phyloP scores from a whole-genome alignment of 2,113 vertebrate genomes.

The Tychaedon coryphoeus region DNA sequence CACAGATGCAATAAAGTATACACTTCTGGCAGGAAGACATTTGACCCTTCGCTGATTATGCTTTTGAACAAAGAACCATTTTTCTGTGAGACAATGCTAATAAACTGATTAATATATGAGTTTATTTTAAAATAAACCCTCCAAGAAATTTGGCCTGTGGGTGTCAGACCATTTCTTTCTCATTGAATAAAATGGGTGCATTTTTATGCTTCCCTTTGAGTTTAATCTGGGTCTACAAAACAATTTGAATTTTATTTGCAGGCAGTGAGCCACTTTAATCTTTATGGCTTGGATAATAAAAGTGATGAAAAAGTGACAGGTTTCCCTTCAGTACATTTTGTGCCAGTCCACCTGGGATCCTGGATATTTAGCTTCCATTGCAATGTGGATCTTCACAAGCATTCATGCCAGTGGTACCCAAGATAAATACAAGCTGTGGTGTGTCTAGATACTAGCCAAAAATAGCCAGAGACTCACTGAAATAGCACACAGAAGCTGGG shows the following conservation, averaged over 20 bases:
- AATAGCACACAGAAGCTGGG: background rate
- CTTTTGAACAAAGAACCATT: background rate
- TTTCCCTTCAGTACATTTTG: background rate
- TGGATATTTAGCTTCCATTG: background rate
- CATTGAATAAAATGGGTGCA: background rate
- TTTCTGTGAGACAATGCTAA: background rate
- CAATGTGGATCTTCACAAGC: background rate
- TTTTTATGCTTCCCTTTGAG: background rate
- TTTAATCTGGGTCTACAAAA: background rate
- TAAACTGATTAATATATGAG: background rate
- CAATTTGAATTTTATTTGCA: constrained; percentile 3
- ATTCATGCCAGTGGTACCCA: background rate
- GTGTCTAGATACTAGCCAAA: background rate
- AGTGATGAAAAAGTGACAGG: background rate
- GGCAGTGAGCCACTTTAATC: background rate
- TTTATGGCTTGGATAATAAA: background rate
- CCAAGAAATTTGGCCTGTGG: background rate
- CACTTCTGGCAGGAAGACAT: background rate
- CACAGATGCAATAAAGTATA: background rate
- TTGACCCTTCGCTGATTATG: background rate
- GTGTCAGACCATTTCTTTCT: background rate
- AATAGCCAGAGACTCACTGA: background rate
- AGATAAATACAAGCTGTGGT: background rate
- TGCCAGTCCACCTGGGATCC: background rate
- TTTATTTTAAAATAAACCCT: constrained; percentile 1